These are phyloP conservation scores for Gymnopithys bicolor DNA, from an alignment of 2,797 vertebrate genomes.

Conservation along the genomic window DNA sequence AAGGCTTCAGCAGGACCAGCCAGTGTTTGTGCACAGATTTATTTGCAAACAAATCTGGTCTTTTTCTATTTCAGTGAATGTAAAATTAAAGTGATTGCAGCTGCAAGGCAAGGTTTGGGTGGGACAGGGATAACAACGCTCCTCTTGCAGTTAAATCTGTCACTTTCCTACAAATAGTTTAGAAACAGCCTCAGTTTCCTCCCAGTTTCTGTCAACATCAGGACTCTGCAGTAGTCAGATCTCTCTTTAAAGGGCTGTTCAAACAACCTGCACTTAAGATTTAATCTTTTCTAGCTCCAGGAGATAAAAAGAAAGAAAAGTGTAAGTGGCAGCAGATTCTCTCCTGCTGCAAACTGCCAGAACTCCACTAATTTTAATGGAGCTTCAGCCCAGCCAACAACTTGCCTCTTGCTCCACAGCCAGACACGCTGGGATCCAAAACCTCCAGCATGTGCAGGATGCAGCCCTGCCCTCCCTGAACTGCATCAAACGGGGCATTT, in stretches of 20 bases:
- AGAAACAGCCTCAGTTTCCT: background rate
- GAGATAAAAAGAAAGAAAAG: slow-evolving; percentile 53
- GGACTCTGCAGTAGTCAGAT: background rate
- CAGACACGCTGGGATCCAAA: background rate
- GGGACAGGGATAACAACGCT: background rate
- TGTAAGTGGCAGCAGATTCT: slow-evolving; percentile 32
- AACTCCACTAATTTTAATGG: background rate
- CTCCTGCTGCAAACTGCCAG: slow-evolving; percentile 33
- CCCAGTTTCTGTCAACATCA: background rate
- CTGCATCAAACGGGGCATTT: background rate
- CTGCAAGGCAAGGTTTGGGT: background rate
- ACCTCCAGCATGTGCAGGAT: background rate
- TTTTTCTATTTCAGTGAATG: background rate
- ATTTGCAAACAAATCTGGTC: slow-evolving; percentile 45
- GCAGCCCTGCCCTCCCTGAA: background rate
- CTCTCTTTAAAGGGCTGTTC: slow-evolving; percentile 30
- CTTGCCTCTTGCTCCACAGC: background rate
- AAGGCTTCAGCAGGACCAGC: background rate
- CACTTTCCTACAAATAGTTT: background rate
- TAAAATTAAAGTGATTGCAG: background rate
- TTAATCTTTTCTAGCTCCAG: slow-evolving; percentile 60
- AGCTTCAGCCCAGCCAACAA: background rate
- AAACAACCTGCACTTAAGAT: slow-evolving; percentile 47
- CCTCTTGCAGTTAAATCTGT: background rate
- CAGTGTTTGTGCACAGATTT: slow-evolving; percentile 4